Evolutionary conservation across 1,140 invertebrate genomes (phyloP), one percentile per base, ranked within the genome.

Genomic region (Hetaerina americana): DNA sequence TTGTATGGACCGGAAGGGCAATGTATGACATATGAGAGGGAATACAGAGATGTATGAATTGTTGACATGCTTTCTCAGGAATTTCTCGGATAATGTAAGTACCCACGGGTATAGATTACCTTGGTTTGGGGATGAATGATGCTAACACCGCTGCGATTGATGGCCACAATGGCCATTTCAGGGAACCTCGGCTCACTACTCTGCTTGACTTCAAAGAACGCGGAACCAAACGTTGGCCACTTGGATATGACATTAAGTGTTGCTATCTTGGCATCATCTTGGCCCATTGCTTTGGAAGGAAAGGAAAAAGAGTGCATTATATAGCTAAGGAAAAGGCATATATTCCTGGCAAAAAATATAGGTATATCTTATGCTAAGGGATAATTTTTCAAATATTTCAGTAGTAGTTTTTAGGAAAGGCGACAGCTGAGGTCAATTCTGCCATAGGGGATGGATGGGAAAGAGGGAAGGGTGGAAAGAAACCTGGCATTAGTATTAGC

Each of bases 141-240:
- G 80, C 90, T 93, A 66, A 97, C 91, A 66, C 95, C 95, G 75
- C 91, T 87, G 78, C 89, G 91, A 80, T 97, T 97, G 73, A 98
- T 96, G 25, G 93, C 95, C 76, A 97, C 88, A 12, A 95, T 84
- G 15, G 97, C 84, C 75, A 90, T 86, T 80, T 95, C 93, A 5
- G 94, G 93, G 78, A 92, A 92, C 66, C 86, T 88, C 0, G 90
- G 86, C 75, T 95, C 92, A 1, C 92, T 93, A 5, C 91, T 90
- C 78, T 90, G 93, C 80, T 94, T 95, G 0, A 96, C 93, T 85
- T 96, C 92, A 82, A 98, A 97, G 83, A 98, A 98, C 0, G 95
- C 94, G 6, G 94, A 96, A 22, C 95, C 95, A 83, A 97, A 98
- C 71, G 93, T 96, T 6, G 91, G 90, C 86, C 91, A 91, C 77